phyloP scores from a whole-genome alignment of 2,888 invertebrate genomes.

The Chymomyza fuscimana region DNA sequence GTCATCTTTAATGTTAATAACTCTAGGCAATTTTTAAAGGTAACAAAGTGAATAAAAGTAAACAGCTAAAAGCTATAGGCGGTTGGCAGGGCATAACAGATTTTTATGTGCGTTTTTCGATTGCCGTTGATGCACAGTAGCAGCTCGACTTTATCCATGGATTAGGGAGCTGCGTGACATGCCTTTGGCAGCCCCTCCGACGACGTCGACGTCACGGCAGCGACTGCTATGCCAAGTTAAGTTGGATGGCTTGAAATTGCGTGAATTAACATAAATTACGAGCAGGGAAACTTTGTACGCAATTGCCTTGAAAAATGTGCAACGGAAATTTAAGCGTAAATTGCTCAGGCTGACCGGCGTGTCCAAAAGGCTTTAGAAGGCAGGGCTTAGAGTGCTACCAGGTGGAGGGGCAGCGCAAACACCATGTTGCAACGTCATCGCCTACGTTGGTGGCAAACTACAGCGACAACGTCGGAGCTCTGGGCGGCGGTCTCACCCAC shows the following conservation, averaged over 20 bases:
- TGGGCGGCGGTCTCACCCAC: background rate
- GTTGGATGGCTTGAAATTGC: conserved; percentile 44
- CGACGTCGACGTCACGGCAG: background rate
- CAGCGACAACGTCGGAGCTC: conserved; percentile 16
- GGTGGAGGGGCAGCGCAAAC: too few relatives aligned
- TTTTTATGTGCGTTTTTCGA: too few relatives aligned
- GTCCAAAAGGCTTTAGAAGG: background rate
- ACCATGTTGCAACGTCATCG: conserved; percentile 2
- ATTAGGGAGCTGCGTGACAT: conserved; percentile 15
- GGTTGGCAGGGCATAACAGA: background rate
- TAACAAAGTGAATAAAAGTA: too few relatives aligned
- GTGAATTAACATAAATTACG: conserved; percentile 70
- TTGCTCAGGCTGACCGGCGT: conserved; percentile 47
- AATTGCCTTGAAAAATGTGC: conserved; percentile 71
- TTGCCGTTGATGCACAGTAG: background rate
- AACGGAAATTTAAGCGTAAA: conserved; percentile 69
- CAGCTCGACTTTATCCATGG: background rate
- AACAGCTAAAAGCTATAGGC: too few relatives aligned
- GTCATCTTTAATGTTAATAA: too few relatives aligned
- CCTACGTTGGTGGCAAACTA: background rate
- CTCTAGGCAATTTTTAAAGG: too few relatives aligned
- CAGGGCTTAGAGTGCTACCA: background rate
- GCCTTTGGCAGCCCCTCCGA: conserved; percentile 20
- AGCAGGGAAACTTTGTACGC: conserved; percentile 57
- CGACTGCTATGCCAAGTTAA: background rate